Evolutionary conservation across 2,888 invertebrate species (phyloP).

Genomic region (Colostygia pectinataria): DNA sequence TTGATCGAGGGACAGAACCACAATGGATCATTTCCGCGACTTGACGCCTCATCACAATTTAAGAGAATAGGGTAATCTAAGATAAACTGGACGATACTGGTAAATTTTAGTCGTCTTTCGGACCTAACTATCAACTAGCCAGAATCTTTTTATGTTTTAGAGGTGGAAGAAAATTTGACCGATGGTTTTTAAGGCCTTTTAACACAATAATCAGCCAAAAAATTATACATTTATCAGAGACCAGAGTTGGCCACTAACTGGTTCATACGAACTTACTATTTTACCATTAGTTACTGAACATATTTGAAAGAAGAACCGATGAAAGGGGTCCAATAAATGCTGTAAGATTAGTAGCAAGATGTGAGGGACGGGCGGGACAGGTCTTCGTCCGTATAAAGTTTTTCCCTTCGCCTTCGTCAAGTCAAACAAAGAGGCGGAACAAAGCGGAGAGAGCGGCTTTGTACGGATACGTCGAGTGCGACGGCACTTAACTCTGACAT

Average conservation of each 20-base stretch:
- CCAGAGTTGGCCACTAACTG: too few species aligned
- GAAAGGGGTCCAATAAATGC: conserved; percentile 47
- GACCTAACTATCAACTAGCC: background rate
- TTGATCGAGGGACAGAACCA: conserved; percentile 52
- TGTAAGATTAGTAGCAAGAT: conserved; percentile 44
- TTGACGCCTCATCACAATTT: conserved; percentile 61
- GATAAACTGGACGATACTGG: conserved; percentile 24
- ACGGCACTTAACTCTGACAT: conserved; percentile 74
- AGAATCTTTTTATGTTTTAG: background rate
- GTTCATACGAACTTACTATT: conserved; percentile 20
- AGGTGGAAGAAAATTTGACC: too few species aligned
- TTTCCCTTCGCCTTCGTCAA: conserved; percentile 67
- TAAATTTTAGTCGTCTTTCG: conserved; percentile 2
- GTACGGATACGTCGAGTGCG: conserved; percentile 67
- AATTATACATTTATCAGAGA: too few species aligned
- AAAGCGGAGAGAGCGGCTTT: conserved; percentile 78
- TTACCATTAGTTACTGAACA: conserved; percentile 36
- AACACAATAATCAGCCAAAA: conserved; percentile 1
- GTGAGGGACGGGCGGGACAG: conserved; percentile 35
- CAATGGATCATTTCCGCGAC: conserved; percentile 75
- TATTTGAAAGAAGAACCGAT: conserved; percentile 29
- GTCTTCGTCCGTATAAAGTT: conserved; percentile 55
- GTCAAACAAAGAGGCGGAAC: conserved; percentile 78
- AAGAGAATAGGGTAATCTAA: conserved; percentile 49
- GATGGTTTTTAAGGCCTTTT: conserved; percentile 3